phyloP scores from a whole-genome alignment of 2,888 invertebrate species.

The Salticus scenicus region DNA sequence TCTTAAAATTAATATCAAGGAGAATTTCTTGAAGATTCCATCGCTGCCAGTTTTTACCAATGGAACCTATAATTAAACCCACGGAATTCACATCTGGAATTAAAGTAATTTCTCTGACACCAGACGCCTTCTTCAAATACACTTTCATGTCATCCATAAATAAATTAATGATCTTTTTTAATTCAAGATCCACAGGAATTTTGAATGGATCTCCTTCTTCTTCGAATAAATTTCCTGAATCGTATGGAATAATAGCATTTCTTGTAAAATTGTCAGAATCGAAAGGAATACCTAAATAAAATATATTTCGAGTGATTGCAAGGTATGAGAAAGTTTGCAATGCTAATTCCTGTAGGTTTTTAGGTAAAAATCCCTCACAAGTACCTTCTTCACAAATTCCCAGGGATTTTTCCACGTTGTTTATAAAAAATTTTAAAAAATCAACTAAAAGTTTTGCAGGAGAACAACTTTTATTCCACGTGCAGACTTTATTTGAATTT shows the following conservation, averaged over 20 bases:
- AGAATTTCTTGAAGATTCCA: conserved; percentile 59
- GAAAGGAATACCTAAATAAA: conserved; percentile 33
- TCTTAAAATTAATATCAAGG: conserved; percentile 40
- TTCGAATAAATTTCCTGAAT: neutral
- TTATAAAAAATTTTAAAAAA: conserved; percentile 44
- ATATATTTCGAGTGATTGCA: conserved; percentile 32
- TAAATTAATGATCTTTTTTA: conserved; percentile 39
- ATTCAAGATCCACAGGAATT: conserved; percentile 36
- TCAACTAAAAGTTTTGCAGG: conserved; percentile 33
- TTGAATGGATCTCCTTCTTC: conserved; percentile 50
- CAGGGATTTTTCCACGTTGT: neutral
- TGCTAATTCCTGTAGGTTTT: conserved; percentile 47
- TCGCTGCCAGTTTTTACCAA: conserved; percentile 52
- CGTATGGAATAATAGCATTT: neutral
- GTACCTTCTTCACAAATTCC: conserved; percentile 25
- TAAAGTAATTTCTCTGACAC: conserved; percentile 37
- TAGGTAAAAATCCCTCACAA: conserved; percentile 42
- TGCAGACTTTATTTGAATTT: conserved; percentile 15
- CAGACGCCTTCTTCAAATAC: conserved; percentile 46
- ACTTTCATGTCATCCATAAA: conserved; percentile 30
- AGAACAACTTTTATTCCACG: conserved; percentile 32
- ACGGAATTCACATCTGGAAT: conserved; percentile 27
- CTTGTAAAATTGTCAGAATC: conserved; percentile 20
- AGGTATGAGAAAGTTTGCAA: conserved; percentile 49
- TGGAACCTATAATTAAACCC: conserved; percentile 42